These are phyloP conservation scores for Hylaeus volcanicus DNA, from an alignment of 1,140 invertebrate species.

Conservation along the genomic window DNA sequence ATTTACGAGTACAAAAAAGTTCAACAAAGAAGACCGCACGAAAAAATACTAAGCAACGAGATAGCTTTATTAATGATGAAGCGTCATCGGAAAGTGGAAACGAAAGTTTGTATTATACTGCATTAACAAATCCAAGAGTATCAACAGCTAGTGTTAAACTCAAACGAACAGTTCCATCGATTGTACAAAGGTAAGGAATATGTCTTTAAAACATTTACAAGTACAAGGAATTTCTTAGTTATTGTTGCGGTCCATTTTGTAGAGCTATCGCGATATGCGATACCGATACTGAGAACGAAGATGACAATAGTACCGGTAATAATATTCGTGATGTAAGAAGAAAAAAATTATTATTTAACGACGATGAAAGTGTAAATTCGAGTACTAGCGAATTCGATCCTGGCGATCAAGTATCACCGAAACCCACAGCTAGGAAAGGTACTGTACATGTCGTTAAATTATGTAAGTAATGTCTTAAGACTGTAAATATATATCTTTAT, in stretches of 20 bases:
- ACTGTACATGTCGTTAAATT: constrained; percentile 4
- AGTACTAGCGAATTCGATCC: constrained; percentile 79
- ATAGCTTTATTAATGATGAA: constrained; percentile 72
- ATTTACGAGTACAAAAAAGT: constrained; percentile 38
- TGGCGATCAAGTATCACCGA: constrained; percentile 71
- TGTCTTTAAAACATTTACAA: background rate
- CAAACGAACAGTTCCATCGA: constrained; percentile 12
- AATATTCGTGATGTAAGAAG: constrained; percentile 45
- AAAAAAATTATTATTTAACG: constrained; percentile 69
- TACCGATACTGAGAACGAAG: constrained; percentile 68
- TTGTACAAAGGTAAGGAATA: constrained; percentile 27
- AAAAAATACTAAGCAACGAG: constrained; percentile 34
- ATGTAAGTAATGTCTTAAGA: background rate
- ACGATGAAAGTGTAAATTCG: constrained; percentile 65
- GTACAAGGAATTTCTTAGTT: background rate
- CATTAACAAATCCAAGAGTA: constrained; percentile 63
- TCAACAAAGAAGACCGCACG: constrained; percentile 31
- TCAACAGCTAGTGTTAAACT: constrained; percentile 34
- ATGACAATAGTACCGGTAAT: constrained; percentile 35
- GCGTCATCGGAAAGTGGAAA: constrained; percentile 61
- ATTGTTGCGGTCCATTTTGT: constrained; percentile 24
- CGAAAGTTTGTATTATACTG: constrained; percentile 72
- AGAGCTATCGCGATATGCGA: constrained; percentile 72
- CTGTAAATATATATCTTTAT: constrained; percentile 20
- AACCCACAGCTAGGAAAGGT: constrained; percentile 64